A percentile compares a stretch with the other conserved stretches of the same genome.
These are phyloP conservation scores for Harpagoxenus sublaevis DNA, from an alignment of 2,888 invertebrate species.

Conservation along the genomic window DNA sequence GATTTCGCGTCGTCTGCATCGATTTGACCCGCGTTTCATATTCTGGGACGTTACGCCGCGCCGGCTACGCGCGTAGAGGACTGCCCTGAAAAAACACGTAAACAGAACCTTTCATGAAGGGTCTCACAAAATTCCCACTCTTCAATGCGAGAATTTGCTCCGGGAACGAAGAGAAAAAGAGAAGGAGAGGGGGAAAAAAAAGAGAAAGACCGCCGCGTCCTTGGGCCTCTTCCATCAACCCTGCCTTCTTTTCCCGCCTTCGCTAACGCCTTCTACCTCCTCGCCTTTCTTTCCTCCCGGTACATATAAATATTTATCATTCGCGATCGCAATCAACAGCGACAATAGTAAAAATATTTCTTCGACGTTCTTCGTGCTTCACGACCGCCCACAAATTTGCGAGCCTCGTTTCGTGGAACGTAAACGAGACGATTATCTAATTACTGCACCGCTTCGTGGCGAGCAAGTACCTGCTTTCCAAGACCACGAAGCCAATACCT, in stretches of 20 bases:
- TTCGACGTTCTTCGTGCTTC: neutral
- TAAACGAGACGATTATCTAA: conserved; percentile 27
- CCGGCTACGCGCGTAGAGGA: neutral
- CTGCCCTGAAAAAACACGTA: neutral
- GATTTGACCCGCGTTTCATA: neutral
- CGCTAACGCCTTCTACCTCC: conserved; percentile 45
- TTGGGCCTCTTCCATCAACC: conserved; percentile 66
- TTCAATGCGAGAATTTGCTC: conserved; percentile 46
- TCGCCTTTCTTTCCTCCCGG: neutral
- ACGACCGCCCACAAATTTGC: neutral
- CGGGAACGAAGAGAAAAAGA: conserved; percentile 44
- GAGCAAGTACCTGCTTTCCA: neutral
- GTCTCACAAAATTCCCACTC: conserved; percentile 26
- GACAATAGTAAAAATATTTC: conserved; percentile 33
- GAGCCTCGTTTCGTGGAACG: neutral
- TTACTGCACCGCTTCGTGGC: neutral
- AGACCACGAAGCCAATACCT: neutral
- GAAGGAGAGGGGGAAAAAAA: neutral
- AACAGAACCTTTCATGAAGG: neutral
- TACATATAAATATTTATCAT: conserved; percentile 40
- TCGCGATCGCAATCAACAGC: conserved; percentile 23
- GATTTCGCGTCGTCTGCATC: neutral
- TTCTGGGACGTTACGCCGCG: neutral
- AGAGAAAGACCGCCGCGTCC: conserved; percentile 62
- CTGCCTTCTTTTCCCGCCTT: conserved; percentile 58